Evolutionary conservation across 1,140 invertebrate genomes (phyloP).

Genomic region (Ostrea edulis): DNA sequence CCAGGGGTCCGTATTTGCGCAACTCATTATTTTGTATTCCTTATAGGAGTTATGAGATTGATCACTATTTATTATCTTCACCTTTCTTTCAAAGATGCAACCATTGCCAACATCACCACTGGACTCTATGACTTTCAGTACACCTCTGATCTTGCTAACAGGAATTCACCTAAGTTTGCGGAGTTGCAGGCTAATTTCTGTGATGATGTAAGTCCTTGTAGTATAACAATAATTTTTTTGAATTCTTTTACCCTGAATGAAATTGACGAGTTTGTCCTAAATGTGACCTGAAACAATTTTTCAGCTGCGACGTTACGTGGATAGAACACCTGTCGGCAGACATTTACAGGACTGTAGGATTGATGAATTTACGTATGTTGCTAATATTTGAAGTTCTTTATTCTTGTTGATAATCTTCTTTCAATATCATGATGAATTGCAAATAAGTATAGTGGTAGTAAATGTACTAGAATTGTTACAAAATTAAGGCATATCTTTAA

Average conservation of each 20-base stretch:
- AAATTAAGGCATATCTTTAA: not conserved
- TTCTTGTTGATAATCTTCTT: too few species aligned
- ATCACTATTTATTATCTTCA: too few species aligned
- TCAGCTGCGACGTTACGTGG: slow-evolving; percentile 37
- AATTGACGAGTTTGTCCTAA: not conserved
- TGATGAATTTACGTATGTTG: slow-evolving; percentile 50
- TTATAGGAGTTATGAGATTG: too few species aligned
- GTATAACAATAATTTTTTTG: not conserved
- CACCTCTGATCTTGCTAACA: slow-evolving; percentile 45
- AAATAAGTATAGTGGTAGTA: too few species aligned
- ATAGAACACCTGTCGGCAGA: slow-evolving; percentile 27
- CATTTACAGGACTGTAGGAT: slow-evolving; percentile 52
- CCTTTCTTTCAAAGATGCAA: slow-evolving; percentile 53
- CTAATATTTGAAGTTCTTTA: not conserved
- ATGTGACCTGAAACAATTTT: slow-evolving; percentile 11
- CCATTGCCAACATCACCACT: slow-evolving; percentile 54
- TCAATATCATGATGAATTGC: not conserved
- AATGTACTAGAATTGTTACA: not conserved
- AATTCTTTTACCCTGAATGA: not conserved
- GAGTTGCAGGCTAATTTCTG: slow-evolving; percentile 50
- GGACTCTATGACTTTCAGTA: slow-evolving; percentile 57
- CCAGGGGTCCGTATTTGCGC: too few species aligned
- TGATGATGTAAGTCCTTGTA: slow-evolving; percentile 52
- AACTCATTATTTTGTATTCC: too few species aligned
- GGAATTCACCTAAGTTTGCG: slow-evolving; percentile 44